A percentile compares a stretch with the other conserved stretches of the same genome.
phyloP scores from a whole-genome alignment of 1,140 invertebrate genomes.

The Linepithema humile region DNA sequence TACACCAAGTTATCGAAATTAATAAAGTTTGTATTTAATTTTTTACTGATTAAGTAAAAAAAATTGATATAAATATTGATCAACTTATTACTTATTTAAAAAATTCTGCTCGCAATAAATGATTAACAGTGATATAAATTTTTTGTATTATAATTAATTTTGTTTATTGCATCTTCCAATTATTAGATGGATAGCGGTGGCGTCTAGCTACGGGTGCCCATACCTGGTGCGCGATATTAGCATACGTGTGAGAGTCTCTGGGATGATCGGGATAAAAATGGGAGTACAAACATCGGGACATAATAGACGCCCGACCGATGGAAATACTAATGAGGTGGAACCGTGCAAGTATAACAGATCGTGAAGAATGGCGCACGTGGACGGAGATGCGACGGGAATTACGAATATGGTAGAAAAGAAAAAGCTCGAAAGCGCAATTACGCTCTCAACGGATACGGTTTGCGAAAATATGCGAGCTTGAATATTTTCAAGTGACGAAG shows the following conservation, averaged over 20 bases:
- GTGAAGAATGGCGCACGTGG: slow-evolving; percentile 64
- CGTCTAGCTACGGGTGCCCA: neutral
- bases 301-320: slow-evolving; percentile 76
- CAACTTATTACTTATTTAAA: no score
- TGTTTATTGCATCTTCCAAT: no score
- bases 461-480: neutral
- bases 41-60: neutral
- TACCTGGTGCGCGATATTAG: slow-evolving; percentile 58
- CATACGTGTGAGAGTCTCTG: slow-evolving; percentile 72
- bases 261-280: slow-evolving; percentile 78
- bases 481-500: neutral
- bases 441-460: neutral
- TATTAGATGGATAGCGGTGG: slow-evolving; percentile 1
- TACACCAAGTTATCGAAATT: neutral
- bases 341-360: slow-evolving; percentile 71
- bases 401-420: slow-evolving; percentile 22
- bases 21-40: neutral
- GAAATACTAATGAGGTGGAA: slow-evolving; percentile 80
- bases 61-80: neutral
- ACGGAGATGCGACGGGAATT: slow-evolving; percentile 48
- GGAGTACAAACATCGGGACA: slow-evolving; percentile 79
- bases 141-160: no score
- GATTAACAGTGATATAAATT: no score
- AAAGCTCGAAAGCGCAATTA: neutral
- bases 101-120: neutral